These are phyloP conservation scores for Orchesella cincta DNA, from an alignment of 1,140 invertebrate genomes.

Conservation along the genomic window DNA sequence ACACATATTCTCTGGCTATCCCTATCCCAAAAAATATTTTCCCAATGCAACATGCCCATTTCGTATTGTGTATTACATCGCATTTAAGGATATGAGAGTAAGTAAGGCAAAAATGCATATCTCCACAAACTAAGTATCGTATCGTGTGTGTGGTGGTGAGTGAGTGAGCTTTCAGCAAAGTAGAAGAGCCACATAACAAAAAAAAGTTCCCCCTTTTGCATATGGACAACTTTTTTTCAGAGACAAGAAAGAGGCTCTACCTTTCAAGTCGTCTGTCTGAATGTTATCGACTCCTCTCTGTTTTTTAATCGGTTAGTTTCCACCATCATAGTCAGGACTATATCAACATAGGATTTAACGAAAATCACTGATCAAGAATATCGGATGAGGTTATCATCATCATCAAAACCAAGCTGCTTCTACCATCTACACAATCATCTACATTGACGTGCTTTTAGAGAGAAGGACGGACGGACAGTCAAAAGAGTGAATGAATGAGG, in stretches of 20 bases:
- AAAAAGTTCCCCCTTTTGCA: conserved; percentile 23
- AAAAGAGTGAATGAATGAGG: too few relatives aligned
- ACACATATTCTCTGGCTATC: too few relatives aligned
- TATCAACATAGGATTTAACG: too few relatives aligned
- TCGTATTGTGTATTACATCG: not conserved
- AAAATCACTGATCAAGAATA: too few relatives aligned
- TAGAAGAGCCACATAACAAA: not conserved
- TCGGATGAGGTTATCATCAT: too few relatives aligned
- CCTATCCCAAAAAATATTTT: not conserved
- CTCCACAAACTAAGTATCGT: too few relatives aligned
- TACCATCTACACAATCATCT: too few relatives aligned
- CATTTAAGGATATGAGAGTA: not conserved
- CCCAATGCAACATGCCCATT: not conserved
- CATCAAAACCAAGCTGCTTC: too few relatives aligned
- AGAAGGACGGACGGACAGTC: too few relatives aligned
- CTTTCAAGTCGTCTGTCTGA: conserved; percentile 22
- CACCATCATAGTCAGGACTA: too few relatives aligned
- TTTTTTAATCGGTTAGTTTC: conserved; percentile 6
- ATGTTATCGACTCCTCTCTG: not conserved
- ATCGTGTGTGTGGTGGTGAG: not conserved
- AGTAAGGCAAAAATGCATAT: too few relatives aligned
- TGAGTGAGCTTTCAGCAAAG: not conserved
- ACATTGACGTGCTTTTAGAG: too few relatives aligned
- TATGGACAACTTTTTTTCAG: conserved; percentile 6
- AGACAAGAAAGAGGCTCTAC: conserved; percentile 21